These are phyloP conservation scores for Synergus itoensis DNA, from an alignment of 2,888 invertebrate species.

Conservation along the genomic window DNA sequence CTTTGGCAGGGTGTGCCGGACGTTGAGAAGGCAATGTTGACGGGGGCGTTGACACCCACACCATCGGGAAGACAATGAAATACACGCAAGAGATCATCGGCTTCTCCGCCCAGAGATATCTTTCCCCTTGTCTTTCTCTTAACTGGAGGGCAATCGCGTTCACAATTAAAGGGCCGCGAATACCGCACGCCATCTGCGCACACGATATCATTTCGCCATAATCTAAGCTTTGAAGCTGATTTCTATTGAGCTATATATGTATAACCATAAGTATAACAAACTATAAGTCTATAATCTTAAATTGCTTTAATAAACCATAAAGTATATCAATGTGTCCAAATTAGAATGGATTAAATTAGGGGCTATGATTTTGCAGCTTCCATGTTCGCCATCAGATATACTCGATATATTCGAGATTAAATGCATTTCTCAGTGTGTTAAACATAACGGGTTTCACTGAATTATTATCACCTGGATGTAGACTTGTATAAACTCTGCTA, in stretches of 20 bases:
- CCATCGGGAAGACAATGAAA: conserved; percentile 67
- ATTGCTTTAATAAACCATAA: not conserved
- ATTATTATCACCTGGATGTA: conserved; percentile 36
- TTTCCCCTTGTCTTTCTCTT: conserved; percentile 42
- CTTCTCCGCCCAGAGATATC: conserved; percentile 49
- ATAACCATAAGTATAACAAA: not conserved
- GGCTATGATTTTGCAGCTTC: no score
- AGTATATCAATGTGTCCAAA: not conserved
- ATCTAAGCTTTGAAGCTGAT: conserved; percentile 9
- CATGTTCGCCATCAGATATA: no score
- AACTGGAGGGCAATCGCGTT: conserved; percentile 47
- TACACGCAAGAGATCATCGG: conserved; percentile 52
- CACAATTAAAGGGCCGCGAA: conserved; percentile 46
- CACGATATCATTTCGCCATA: conserved; percentile 17
- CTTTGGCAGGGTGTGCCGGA: conserved; percentile 56
- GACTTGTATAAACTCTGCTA: not conserved
- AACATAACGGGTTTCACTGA: conserved; percentile 13
- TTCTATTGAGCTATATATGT: not conserved
- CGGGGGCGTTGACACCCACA: conserved; percentile 76
- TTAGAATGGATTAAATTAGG: no score
- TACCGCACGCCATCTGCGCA: conserved; percentile 37
- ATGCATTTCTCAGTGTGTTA: not conserved
- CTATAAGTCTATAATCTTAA: not conserved
- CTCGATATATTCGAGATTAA: not conserved
- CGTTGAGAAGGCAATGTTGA: conserved; percentile 58